Conservation (phyloP, 2,797 vertebrate genomes). For the Gorsachius magnificus region DNA sequence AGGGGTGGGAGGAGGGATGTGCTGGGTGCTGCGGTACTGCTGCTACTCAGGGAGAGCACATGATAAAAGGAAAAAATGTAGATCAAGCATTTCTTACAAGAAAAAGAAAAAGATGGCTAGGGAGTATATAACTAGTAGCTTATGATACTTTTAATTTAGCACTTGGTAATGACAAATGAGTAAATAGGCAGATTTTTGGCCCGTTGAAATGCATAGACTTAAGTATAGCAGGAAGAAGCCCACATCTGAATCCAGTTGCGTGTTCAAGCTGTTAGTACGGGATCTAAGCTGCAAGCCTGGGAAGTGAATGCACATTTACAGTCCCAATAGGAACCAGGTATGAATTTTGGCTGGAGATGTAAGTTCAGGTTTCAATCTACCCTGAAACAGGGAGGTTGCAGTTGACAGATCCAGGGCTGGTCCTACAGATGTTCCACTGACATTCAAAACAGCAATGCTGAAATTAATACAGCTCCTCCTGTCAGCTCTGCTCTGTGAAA, state of each 20-base stretch:
- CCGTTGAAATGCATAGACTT: not conserved
- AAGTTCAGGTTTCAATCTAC: not conserved
- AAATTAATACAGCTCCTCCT: slow-evolving; percentile 29
- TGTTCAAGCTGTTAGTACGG: not conserved
- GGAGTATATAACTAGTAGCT: not conserved
- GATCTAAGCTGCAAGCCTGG: not conserved
- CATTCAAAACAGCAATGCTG: not conserved
- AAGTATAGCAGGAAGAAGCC: not conserved
- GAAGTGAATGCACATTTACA: not conserved
- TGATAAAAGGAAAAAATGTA: not conserved
- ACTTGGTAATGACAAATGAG: not conserved
- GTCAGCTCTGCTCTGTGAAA: slow-evolving; percentile 47
- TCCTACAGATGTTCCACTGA: slow-evolving; percentile 44
- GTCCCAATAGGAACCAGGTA: slow-evolving; percentile 37
- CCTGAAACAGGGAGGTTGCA: not conserved
- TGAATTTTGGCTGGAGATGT: slow-evolving; percentile 2
- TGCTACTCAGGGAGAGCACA: not conserved
- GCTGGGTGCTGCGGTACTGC: not conserved
- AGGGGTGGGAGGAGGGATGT: not conserved
- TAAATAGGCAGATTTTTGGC: not conserved
- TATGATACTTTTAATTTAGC: not conserved
- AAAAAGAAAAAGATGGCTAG: not conserved
- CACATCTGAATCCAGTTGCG: not conserved
- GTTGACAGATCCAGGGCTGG: not conserved
- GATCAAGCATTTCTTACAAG: not conserved